Percentiles rank a stretch among this genome's conserved stretches.
phyloP scores from a whole-genome alignment of 2,888 invertebrate genomes.

The Amitus sp. region DNA sequence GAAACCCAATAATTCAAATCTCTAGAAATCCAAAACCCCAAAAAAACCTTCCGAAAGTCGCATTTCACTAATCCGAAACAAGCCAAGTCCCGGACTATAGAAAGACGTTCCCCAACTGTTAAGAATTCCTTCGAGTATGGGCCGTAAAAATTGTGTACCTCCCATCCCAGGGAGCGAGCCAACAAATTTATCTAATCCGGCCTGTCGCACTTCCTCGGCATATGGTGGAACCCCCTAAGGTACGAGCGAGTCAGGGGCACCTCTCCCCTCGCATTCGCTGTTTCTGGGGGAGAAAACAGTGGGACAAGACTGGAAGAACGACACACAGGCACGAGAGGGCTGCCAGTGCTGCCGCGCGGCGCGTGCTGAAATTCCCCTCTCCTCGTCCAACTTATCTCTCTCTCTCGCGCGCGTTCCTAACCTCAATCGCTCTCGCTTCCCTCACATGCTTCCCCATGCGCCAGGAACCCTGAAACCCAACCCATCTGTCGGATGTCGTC shows the following conservation, averaged over 20 bases:
- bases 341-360: slow-evolving; percentile 51
- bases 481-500: slow-evolving; percentile 60
- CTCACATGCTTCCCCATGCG: slow-evolving; percentile 36
- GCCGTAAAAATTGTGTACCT: too few relatives aligned
- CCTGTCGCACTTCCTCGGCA: slow-evolving; percentile 46
- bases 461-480: slow-evolving; percentile 51
- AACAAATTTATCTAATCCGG: slow-evolving; percentile 18
- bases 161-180: slow-evolving; percentile 31
- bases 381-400: slow-evolving; percentile 11
- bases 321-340: slow-evolving; percentile 40
- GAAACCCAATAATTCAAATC: too few relatives aligned
- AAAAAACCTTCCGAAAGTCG: too few relatives aligned
- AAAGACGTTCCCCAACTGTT: too few relatives aligned
- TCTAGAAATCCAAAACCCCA: too few relatives aligned
- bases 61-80: too few relatives aligned
- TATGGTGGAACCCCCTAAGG: slow-evolving; percentile 46
- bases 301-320: slow-evolving; percentile 37
- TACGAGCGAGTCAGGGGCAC: slow-evolving; percentile 16
- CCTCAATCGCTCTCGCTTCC: slow-evolving; percentile 23
- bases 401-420: slow-evolving; percentile 24
- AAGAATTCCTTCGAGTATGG: too few relatives aligned
- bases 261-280: slow-evolving; percentile 24
- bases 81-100: too few relatives aligned
- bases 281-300: slow-evolving; percentile 49
- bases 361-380: slow-evolving; percentile 61